A percentile compares a stretch with the other conserved stretches of the same genome.
Evolutionary conservation across 2,797 vertebrate species (phyloP).

Genomic region (Cyprinodon diabolis): DNA sequence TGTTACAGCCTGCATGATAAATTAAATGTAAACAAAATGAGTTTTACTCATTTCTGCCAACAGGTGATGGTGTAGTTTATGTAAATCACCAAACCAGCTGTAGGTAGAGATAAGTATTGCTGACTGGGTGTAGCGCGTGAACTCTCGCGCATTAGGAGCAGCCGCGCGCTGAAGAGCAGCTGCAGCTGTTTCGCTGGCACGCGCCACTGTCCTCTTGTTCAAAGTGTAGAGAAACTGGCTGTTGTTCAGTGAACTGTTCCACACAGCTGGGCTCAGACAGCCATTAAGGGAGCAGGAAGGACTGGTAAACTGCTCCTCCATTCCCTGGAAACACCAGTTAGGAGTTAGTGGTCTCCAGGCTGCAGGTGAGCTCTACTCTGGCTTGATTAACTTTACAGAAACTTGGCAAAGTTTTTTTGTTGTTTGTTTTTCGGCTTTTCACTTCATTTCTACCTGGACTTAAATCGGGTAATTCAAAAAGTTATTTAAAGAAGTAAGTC

Average conservation of each 20-base stretch:
- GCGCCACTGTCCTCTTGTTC: constrained; percentile 37
- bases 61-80: not conserved
- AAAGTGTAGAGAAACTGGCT: constrained; percentile 56
- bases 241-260: constrained; percentile 10
- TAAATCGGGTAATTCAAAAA: not conserved
- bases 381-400: not conserved
- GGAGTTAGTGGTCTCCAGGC: not conserved
- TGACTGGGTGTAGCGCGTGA: not conserved
- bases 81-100: not conserved
- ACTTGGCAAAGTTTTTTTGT: not conserved
- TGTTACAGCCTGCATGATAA: not conserved
- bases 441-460: not conserved
- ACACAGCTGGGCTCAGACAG: constrained; percentile 3
- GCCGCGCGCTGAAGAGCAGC: constrained; percentile 15
- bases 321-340: not conserved
- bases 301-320: not conserved
- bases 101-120: not conserved
- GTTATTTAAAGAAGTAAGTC: not conserved
- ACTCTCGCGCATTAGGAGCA: not conserved
- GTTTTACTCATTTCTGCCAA: too few relatives aligned
- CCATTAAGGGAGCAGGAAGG: not conserved
- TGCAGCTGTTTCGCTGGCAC: constrained; percentile 41
- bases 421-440: not conserved
- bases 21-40: not conserved
- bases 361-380: not conserved